Evolutionary conservation across 2,797 vertebrate species (phyloP), one percentile per base, ranked within the genome.

Genomic region (Thunnus albacares): DNA sequence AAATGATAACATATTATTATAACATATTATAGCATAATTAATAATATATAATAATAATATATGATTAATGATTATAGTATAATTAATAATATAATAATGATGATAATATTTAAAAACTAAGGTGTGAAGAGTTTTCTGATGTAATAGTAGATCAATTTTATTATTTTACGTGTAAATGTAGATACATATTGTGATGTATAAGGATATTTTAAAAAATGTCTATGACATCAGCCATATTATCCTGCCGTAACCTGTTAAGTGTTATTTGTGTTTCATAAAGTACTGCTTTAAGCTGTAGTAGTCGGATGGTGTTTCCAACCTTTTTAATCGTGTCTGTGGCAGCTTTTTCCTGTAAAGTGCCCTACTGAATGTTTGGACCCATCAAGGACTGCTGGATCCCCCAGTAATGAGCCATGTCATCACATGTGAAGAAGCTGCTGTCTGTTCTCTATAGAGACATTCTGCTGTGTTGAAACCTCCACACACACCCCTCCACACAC

Each of bases 401-500:
- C 30, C 70, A 74, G 71, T 89, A 91, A 92, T 83, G 87, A 91
- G 85, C 81, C 79, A 55, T 78, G 84, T 57, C 84, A 79, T 73
- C 62, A 80, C 71, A 76, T 82, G 59, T 77, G 79, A 80, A 82
- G 69, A 75, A 61, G 78, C 59, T 71, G 68, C 71, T 81, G 71
- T 74, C 71, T 80, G 57, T 71, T 80, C 69, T 75, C 62, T 57
- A 53, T 58, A 55, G 57, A 86, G 62, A 62, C 52, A n/a, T 68
- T 82, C 60, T 81, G 67, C 52, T 70, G 26, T 8, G 18, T 76
- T 66, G 49, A 80, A 69, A 79, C 13, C 24, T 17, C 28, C 17
- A 33, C 43, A 20, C 51, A 30, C 51, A 15, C 22, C 20, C 53
- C 17, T 24, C 33, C 49, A 35, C 43, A 35, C 58, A 35, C 26